Percentiles rank a stretch among this genome's conserved stretches.
Conservation (phyloP, 2,888 invertebrate genomes). For the Latheticus oryzae region DNA sequence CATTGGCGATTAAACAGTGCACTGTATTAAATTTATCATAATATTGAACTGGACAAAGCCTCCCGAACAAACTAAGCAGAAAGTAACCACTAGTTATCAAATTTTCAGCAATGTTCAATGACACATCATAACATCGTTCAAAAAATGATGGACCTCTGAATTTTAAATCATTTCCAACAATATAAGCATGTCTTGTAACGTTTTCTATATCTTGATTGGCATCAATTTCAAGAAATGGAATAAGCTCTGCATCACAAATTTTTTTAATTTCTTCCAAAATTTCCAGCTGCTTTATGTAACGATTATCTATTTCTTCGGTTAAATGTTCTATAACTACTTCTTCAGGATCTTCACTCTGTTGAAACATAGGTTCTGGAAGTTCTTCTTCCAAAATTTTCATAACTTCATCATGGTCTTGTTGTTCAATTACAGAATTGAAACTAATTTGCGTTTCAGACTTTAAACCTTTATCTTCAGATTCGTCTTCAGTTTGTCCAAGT, state of each 20-base stretch:
- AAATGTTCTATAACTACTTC: conserved; percentile 67
- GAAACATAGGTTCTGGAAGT: conserved; percentile 66
- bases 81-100: conserved; percentile 71
- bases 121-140: conserved; percentile 70
- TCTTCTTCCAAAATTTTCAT: conserved; percentile 59
- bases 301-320: conserved; percentile 64
- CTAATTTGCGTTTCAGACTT: conserved; percentile 54
- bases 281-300: conserved; percentile 66
- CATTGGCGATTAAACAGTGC: conserved; percentile 67
- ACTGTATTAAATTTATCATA: conserved; percentile 67
- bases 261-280: conserved; percentile 65
- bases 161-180: conserved; percentile 60
- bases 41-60: conserved; percentile 74
- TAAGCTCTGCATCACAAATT: conserved; percentile 63
- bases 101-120: conserved; percentile 69
- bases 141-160: conserved; percentile 68
- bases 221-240: conserved; percentile 66
- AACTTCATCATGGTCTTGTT: conserved; percentile 66
- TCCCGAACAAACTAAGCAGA: conserved; percentile 73
- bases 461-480: conserved; percentile 42
- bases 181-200: conserved; percentile 55
- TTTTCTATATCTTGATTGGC: conserved; percentile 57
- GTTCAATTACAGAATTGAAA: conserved; percentile 67
- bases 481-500: too few relatives aligned
- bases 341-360: conserved; percentile 61